phyloP scores from a whole-genome alignment of 2,113 vertebrate genomes.

The Climacteris rufus region DNA sequence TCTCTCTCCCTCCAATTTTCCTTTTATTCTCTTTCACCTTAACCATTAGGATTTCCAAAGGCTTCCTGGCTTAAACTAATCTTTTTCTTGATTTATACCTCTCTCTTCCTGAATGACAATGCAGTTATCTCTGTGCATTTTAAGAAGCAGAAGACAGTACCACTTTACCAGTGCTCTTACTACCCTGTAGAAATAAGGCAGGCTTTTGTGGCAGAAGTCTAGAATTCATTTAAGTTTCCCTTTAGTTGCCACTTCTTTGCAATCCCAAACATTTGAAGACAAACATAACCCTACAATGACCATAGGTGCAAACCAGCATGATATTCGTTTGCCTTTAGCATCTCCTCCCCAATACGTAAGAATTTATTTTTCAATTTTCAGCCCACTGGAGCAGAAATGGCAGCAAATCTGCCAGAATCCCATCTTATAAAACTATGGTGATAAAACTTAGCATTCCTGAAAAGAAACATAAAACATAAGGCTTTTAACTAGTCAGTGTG shows the following conservation, averaged over 20 bases:
- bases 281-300: background rate
- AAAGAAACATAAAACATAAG: background rate
- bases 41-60: background rate
- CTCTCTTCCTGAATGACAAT: background rate
- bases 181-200: background rate
- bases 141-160: background rate
- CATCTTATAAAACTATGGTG: background rate
- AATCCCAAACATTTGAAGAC: background rate
- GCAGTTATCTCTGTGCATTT: background rate
- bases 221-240: background rate
- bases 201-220: background rate
- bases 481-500: constrained; percentile 4
- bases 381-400: background rate
- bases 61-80: background rate
- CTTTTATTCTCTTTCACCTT: background rate
- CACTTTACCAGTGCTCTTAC: background rate
- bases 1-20: background rate
- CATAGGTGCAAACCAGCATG: rapidly evolving
- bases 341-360: background rate
- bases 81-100: background rate
- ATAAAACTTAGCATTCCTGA: background rate
- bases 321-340: background rate
- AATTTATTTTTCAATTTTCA: background rate
- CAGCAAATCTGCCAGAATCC: background rate
- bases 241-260: background rate